These are phyloP conservation scores for Caenorhabditis inopinata DNA, from an alignment of 1,140 invertebrate genomes.

Conservation along the genomic window DNA sequence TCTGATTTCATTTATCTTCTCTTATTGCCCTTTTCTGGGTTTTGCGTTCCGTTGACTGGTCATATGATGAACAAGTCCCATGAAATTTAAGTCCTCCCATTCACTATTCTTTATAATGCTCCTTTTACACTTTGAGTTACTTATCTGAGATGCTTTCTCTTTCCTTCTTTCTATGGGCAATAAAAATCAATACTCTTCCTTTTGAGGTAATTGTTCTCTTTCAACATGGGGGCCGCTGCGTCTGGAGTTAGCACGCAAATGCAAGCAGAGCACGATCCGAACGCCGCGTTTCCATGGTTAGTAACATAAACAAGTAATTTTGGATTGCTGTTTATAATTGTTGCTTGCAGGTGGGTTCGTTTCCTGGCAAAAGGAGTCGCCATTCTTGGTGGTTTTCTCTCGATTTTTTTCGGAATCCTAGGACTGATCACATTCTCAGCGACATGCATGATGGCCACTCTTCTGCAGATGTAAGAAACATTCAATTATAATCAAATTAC, in stretches of 20 bases:
- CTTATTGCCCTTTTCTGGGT: neutral
- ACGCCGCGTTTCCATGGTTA: conserved; percentile 74
- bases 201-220: conserved; percentile 15
- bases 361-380: conserved; percentile 80
- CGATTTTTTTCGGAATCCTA: conserved; percentile 81
- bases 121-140: neutral
- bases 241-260: conserved; percentile 57
- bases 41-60: neutral
- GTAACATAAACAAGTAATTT: conserved; percentile 66
- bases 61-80: neutral
- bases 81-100: neutral
- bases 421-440: conserved; percentile 77
- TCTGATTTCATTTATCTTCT: conserved; percentile 1
- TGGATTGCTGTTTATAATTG: too few species aligned
- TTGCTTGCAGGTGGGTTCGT: conserved; percentile 74
- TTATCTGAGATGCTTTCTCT: neutral
- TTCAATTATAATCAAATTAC: too few species aligned
- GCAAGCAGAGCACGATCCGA: conserved; percentile 66
- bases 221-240: conserved; percentile 51
- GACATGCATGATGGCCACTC: conserved; percentile 77
- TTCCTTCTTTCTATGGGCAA: neutral
- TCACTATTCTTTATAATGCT: neutral
- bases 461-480: conserved; percentile 79
- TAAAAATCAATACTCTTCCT: neutral
- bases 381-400: conserved; percentile 81